Evolutionary conservation across 2,113 vertebrate species (phyloP), one percentile per base, ranked within the genome.

Genomic region (Ochotona curzoniae): DNA sequence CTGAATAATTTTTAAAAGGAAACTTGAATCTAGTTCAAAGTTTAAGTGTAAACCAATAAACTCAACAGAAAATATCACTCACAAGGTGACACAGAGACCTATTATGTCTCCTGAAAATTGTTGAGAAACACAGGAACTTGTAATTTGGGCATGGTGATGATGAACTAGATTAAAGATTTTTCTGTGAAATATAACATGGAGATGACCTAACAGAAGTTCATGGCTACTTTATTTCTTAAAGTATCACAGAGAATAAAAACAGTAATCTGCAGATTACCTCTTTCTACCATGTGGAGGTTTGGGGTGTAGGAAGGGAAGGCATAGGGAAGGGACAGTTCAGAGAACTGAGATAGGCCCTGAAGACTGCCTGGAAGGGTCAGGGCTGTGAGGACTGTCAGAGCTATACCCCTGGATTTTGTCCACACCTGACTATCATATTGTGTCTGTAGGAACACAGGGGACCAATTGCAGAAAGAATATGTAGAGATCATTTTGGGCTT

Each of bases 1-100:
- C 47, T 93, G 49, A 86, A 92, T 54, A 69, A 79, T 90, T 66
- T 67, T n/a, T 92, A 76, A 94, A 70, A 51, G 28, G 71, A 89
- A 66, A 47, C 18, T 91, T 64, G 57, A 94, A 35, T 91, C 44
- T 87, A 83, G 10, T 63, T 90, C 20, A 78, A 70, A 8, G 4
- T 47, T 1, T 60, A 87, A 1, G 1, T 51, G 1, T 89, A 92
- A 86, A 71, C 15, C 54, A 85, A 15, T 80, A 90, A 79, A 49
- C 13, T 7, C 2, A 78, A 26, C 17, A 38, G 71, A 35, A 87
- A 63, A 74, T 21, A 61, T 23, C 47, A 66, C 44, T 44, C 70
- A 1, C 32, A 76, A 74, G 35, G 18, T 44, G 30, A 25, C 26
- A 87, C 78, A 94, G 47, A 90, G 64, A 21, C 26, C 38, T 89